Conservation (phyloP, 2,797 vertebrate genomes). For the Siniperca scherzeri region DNA sequence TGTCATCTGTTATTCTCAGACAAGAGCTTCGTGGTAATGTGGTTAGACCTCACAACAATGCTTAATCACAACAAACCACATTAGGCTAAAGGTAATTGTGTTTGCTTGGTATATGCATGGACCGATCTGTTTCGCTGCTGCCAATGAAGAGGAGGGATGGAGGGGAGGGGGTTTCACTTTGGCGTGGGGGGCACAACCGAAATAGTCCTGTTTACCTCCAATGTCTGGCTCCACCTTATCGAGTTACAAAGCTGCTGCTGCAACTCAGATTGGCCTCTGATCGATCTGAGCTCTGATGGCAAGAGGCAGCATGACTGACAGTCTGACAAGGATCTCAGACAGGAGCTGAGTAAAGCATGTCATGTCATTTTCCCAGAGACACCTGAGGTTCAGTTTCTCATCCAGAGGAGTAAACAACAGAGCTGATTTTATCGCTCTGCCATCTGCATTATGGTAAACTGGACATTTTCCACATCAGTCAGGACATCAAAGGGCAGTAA, state of each 20-base stretch:
- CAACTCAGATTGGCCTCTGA: constrained; percentile 82
- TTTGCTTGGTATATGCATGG: constrained; percentile 82
- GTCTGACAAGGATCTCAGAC: constrained; percentile 79
- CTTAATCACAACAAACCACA: constrained; percentile 85
- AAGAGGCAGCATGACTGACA: constrained; percentile 84
- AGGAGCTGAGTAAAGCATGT: constrained; percentile 76
- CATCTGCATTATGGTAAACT: constrained; percentile 73
- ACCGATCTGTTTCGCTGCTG: constrained; percentile 79
- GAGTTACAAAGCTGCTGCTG: constrained; percentile 81
- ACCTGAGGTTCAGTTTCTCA: constrained; percentile 69
- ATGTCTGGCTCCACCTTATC: constrained; percentile 84
- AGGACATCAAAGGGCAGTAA: constrained; percentile 70
- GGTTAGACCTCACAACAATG: constrained; percentile 84
- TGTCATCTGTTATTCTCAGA: constrained; percentile 84
- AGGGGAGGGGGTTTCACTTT: constrained; percentile 57
- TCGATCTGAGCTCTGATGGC: constrained; percentile 87
- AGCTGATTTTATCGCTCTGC: constrained; percentile 67
- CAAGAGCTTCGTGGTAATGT: constrained; percentile 79
- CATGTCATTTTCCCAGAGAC: constrained; percentile 79
- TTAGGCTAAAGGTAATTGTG: constrained; percentile 85
- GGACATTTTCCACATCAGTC: constrained; percentile 72
- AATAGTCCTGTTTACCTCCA: constrained; percentile 87
- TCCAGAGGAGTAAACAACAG: constrained; percentile 57
- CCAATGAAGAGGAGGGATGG: constrained; percentile 71
- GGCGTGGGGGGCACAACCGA: constrained; percentile 56